Base-by-base conservation (phyloP, 1,140 invertebrate genomes). In the Dolichoris vasculosae region DNA sequence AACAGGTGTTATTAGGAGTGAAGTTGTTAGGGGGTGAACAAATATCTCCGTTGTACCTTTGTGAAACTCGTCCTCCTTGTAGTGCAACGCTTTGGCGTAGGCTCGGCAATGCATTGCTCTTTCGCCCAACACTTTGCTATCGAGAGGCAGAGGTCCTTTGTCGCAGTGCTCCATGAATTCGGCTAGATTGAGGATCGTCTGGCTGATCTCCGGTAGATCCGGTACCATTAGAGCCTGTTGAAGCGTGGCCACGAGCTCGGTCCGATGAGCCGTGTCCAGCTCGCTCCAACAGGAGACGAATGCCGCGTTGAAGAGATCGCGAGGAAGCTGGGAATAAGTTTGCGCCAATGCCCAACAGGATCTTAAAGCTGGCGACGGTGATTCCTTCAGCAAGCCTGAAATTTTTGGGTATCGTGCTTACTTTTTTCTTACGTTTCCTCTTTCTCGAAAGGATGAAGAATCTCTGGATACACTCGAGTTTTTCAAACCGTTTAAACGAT, bases 91-190 rank as follows among this genome's bases (percentile, higher is more conserved):
- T 94, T 99, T 99, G 0, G 99, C 99, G 86, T 96, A 96, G 0
- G 98, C 98, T 88, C 98, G 94, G 90, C 96, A 97, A 59, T 96
- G 95, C 96, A 97, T 97, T 0, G 97, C 97, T 55, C 96, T 93
- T 86, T 97, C 96, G 0, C 97, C 97, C 0, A 97, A 90, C 32
- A 99, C 92, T 76, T 97, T 96, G 0, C 97, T 95, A 84, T 98
- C 96, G 35, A 99, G 94, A 0, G 99, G 98, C 81, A 99, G 93
- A 0, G 98, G 97, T 26, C 99, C 98, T 85, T 98, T 98, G 90
- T 99, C 99, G 91, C 98, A 99, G 90, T 99, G 99, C 89, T 99
- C 99, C 98, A 99, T 99, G 89, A 99, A 99, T 93, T 99, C 99
- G 0, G 98, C 98, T 43, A 99, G 94, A 93, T 99, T 99, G 3